Evolutionary conservation across 53 echinoderm and acorn worm species (phyloP).

Genomic region (Luidia sarsii): DNA sequence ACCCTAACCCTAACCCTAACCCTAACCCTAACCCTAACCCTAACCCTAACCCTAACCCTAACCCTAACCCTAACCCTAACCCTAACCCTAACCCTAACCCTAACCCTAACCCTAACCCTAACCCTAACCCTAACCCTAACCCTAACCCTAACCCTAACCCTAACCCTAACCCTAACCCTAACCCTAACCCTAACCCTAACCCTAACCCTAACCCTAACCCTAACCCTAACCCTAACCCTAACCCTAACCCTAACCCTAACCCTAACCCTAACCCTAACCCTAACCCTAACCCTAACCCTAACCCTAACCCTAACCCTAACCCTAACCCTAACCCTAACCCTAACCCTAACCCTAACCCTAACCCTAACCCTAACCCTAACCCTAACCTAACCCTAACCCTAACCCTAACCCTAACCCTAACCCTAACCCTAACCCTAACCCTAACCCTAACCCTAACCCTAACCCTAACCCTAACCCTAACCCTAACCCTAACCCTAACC

Average conservation of each 20-base stretch:
- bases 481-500: conserved; percentile 57
- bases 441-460: conserved; percentile 57
- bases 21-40: conserved; percentile 37
- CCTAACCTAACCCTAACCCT: conserved; percentile 62
- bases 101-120: conserved; percentile 12
- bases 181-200: conserved; percentile 48
- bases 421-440: conserved; percentile 62
- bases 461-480: conserved; percentile 58
- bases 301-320: conserved; percentile 26
- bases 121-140: conserved; percentile 43
- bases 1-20: conserved; percentile 13
- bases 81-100: conserved; percentile 51
- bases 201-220: conserved; percentile 49
- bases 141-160: conserved; percentile 51
- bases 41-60: conserved; percentile 30
- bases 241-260: conserved; percentile 38
- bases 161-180: conserved; percentile 48
- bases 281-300: conserved; percentile 24
- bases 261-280: conserved; percentile 40
- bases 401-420: conserved; percentile 62
- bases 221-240: not conserved
- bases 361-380: conserved; percentile 51
- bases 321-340: conserved; percentile 43
- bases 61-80: conserved; percentile 49
- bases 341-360: conserved; percentile 46